Conservation (phyloP, 2,888 invertebrate species). For the Hemithea aestivaria region DNA sequence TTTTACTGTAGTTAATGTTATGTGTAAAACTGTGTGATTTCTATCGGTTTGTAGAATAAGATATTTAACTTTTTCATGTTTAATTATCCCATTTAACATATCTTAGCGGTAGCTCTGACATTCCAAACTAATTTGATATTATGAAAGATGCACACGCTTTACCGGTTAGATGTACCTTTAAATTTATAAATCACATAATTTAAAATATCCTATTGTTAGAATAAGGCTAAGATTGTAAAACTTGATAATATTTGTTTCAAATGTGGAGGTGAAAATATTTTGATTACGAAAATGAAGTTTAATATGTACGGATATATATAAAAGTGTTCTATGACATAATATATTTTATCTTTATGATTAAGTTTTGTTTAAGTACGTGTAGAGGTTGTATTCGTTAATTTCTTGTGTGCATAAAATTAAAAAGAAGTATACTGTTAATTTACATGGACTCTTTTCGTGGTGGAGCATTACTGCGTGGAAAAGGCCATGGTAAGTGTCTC, state of each 20-base stretch:
- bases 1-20: no score
- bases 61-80: conserved; percentile 18
- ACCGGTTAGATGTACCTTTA: no score
- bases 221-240: conserved; percentile 24
- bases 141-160: no score
- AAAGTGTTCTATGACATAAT: conserved; percentile 19
- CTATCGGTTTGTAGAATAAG: conserved; percentile 46
- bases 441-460: conserved; percentile 73
- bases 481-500: conserved; percentile 73
- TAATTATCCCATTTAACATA: conserved; percentile 29
- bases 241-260: conserved; percentile 5
- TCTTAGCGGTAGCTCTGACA: conserved; percentile 48
- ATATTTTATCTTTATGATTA: conserved; percentile 26
- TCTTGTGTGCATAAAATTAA: conserved; percentile 27
- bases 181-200: no score
- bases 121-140: conserved; percentile 53
- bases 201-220: conserved; percentile 21
- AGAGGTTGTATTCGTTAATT: conserved; percentile 22
- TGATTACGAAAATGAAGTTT: conserved; percentile 13
- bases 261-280: conserved; percentile 14
- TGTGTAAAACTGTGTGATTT: conserved; percentile 4
- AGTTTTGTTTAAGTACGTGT: conserved; percentile 23
- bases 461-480: conserved; percentile 67
- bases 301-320: conserved; percentile 10
- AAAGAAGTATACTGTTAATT: conserved; percentile 55